Conservation (phyloP, 2,113 vertebrate genomes). For the Varanus salvator region DNA sequence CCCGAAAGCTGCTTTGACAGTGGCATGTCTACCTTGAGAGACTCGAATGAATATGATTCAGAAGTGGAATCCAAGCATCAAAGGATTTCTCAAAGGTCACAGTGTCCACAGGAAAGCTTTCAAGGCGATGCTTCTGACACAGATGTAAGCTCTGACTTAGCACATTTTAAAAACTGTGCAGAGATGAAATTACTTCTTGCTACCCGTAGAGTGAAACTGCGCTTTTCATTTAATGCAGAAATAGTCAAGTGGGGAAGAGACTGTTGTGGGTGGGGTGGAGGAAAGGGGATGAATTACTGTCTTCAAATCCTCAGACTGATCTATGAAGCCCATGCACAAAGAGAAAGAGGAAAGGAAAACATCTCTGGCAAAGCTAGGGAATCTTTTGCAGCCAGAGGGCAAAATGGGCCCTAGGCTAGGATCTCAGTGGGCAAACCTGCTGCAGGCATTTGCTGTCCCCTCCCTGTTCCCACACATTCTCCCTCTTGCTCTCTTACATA, state of each 20-base stretch:
- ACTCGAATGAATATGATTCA: conserved; percentile 90
- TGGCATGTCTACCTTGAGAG: conserved; percentile 91
- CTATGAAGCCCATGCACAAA: not conserved
- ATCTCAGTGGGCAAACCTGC: too few species aligned
- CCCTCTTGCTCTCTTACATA: too few species aligned
- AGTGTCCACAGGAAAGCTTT: conserved; percentile 70
- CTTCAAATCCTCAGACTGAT: not conserved
- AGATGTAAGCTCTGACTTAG: conserved; percentile 80
- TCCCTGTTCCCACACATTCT: too few species aligned
- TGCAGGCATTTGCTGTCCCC: too few species aligned
- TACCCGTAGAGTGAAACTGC: conserved; percentile 18
- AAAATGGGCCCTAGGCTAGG: not conserved
- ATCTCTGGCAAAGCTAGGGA: too few species aligned
- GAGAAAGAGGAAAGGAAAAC: not conserved
- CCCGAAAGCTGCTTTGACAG: conserved; percentile 92
- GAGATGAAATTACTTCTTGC: not conserved
- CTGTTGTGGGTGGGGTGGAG: too few species aligned
- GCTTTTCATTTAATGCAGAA: not conserved
- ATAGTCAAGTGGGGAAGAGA: not conserved
- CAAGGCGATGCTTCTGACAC: conserved; percentile 83
- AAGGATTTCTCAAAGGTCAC: conserved; percentile 70
- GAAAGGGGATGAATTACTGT: too few species aligned
- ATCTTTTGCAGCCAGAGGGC: not conserved
- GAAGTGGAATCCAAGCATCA: conserved; percentile 84
- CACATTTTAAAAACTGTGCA: not conserved